Percentiles rank a stretch among this genome's conserved stretches.
These are phyloP conservation scores for Mimas tiliae DNA, from an alignment of 2,888 invertebrate genomes.

Conservation along the genomic window DNA sequence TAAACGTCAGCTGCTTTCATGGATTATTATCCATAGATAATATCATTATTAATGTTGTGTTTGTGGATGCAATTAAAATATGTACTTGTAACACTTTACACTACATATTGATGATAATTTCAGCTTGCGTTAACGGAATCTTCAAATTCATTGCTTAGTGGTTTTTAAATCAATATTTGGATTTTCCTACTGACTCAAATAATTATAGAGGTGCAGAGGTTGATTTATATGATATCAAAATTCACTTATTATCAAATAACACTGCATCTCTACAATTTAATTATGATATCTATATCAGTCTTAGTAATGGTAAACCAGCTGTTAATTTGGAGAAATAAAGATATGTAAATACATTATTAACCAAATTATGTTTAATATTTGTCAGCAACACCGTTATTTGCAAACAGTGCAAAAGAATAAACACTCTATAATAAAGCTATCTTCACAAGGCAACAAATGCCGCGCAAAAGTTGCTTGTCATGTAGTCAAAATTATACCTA, in stretches of 20 bases:
- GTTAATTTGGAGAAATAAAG: background rate
- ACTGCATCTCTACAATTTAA: conserved; percentile 11
- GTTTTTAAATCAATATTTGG: background rate
- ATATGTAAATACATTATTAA: no score
- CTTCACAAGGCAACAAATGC: no score
- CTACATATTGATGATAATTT: background rate
- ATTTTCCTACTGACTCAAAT: background rate
- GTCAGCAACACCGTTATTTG: no score
- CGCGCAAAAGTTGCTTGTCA: no score
- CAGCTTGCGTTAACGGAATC: background rate
- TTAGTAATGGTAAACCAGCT: background rate
- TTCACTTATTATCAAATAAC: background rate
- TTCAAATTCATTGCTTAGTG: conserved; percentile 1
- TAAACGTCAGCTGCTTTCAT: conserved; percentile 4
- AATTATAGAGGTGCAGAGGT: conserved; percentile 3
- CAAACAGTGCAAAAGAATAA: no score
- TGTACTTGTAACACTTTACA: background rate
- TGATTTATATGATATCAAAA: background rate
- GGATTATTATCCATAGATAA: background rate
- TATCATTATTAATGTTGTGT: background rate
- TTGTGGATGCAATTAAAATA: background rate
- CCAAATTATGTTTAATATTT: no score
- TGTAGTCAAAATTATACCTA: no score
- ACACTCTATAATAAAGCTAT: no score
- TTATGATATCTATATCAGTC: background rate